A percentile compares a stretch with the other conserved stretches of the same genome.
phyloP scores from a whole-genome alignment of 1,140 invertebrate genomes.

The Trichogramma pretiosum region DNA sequence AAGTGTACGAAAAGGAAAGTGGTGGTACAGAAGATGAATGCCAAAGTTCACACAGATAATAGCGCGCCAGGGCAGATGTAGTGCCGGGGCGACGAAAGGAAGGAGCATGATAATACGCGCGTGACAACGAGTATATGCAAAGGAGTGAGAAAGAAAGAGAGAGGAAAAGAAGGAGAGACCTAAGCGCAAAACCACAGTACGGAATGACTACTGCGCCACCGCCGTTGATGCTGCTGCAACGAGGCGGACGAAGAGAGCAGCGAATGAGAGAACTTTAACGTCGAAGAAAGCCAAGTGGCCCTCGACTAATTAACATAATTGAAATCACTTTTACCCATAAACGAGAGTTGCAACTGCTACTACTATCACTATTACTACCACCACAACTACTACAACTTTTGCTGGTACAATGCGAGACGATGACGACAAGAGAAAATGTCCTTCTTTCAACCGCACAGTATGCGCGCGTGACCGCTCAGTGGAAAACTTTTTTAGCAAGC shows the following conservation, averaged over 20 bases:
- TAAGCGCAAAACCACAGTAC: constrained; percentile 23
- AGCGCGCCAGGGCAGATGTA: neutral
- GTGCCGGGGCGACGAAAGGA: too few relatives aligned
- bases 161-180: constrained; percentile 1
- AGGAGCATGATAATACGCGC: constrained; percentile 9
- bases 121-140: neutral
- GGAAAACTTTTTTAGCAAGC: constrained; percentile 28
- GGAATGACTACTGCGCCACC: constrained; percentile 3
- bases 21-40: neutral
- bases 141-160: neutral
- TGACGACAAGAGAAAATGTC: constrained; percentile 16
- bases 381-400: too few relatives aligned
- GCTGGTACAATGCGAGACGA: too few relatives aligned
- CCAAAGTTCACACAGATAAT: constrained; percentile 10
- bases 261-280: constrained; percentile 22
- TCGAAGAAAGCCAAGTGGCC: constrained; percentile 17
- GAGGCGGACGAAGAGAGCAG: neutral
- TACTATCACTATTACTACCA: too few relatives aligned
- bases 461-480: neutral
- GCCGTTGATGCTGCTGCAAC: neutral
- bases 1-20: constrained; percentile 15
- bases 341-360: too few relatives aligned
- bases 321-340: constrained; percentile 32
- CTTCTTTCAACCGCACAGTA: too few relatives aligned
- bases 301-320: constrained; percentile 33